Conservation (phyloP, 1,140 invertebrate species). For the Phymorhynchus buccinoides region DNA sequence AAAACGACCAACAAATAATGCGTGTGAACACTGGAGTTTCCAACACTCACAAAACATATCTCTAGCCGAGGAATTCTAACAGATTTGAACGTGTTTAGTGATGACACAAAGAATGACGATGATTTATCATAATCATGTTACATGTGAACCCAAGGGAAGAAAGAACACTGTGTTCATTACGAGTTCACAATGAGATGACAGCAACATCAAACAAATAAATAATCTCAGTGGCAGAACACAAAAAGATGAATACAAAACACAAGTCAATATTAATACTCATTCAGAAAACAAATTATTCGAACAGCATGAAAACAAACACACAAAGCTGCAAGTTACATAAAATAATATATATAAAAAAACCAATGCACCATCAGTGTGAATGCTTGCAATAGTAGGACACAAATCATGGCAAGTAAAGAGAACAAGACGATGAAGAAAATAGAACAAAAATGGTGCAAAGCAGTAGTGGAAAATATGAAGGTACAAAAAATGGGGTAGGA, state of each 20-base stretch:
- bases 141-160: background rate
- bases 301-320: too few relatives aligned
- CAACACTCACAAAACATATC: background rate
- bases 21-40: conserved; percentile 2
- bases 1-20: background rate
- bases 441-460: too few relatives aligned
- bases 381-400: too few relatives aligned
- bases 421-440: too few relatives aligned
- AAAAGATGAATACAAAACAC: background rate
- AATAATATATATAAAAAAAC: too few relatives aligned
- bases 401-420: too few relatives aligned
- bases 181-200: background rate
- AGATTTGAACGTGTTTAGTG: background rate
- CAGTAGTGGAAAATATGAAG: too few relatives aligned
- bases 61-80: conserved; percentile 1
- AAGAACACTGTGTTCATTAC: background rate
- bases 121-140: background rate
- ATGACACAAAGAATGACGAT: background rate
- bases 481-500: too few relatives aligned
- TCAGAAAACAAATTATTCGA: background rate
- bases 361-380: too few relatives aligned
- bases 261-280: background rate
- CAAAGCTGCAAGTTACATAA: too few relatives aligned
- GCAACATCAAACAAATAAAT: background rate
- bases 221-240: background rate